Percentiles rank a stretch among this genome's conserved stretches.
These are phyloP conservation scores for Zaprionus lineosus DNA, from an alignment of 2,888 invertebrate species.

Conservation along the genomic window DNA sequence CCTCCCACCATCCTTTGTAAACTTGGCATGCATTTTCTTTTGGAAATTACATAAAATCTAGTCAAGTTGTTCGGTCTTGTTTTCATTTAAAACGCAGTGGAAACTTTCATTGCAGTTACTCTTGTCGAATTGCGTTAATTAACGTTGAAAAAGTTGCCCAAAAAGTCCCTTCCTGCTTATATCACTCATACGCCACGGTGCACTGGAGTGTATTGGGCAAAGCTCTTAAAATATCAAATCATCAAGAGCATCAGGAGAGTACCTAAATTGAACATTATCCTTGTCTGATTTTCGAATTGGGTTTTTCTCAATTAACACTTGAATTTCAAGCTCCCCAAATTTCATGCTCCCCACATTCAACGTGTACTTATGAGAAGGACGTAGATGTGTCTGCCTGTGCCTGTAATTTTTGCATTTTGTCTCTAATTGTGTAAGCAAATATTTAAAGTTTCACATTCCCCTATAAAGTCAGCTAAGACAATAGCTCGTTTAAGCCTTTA, in stretches of 20 bases:
- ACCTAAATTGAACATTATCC: constrained; percentile 24
- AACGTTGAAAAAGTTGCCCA: constrained; percentile 62
- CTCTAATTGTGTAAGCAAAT: constrained; percentile 44
- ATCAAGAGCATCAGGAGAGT: constrained; percentile 13
- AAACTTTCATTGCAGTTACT: constrained; percentile 47
- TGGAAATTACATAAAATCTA: constrained; percentile 58
- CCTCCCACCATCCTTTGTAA: background rate
- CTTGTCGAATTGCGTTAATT: constrained; percentile 60
- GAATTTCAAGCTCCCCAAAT: constrained; percentile 8
- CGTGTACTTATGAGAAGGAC: background rate
- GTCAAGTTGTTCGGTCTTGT: constrained; percentile 60
- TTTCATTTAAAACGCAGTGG: constrained; percentile 42
- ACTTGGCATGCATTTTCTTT: constrained; percentile 44
- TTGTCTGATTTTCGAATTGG: constrained; percentile 18
- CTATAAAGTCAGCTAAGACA: too few relatives aligned
- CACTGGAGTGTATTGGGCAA: background rate
- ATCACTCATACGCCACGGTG: constrained; percentile 52
- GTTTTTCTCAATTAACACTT: constrained; percentile 25
- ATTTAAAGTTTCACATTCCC: background rate
- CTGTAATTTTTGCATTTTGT: constrained; percentile 3
- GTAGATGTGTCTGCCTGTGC: constrained; percentile 4
- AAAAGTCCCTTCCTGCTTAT: constrained; percentile 43
- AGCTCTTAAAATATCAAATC: constrained; percentile 36
- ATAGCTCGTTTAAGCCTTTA: constrained; percentile 19
- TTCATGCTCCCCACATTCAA: background rate